These are phyloP conservation scores for Schizopygopsis pylzovi DNA, from an alignment of 2,797 vertebrate genomes.

Conservation along the genomic window DNA sequence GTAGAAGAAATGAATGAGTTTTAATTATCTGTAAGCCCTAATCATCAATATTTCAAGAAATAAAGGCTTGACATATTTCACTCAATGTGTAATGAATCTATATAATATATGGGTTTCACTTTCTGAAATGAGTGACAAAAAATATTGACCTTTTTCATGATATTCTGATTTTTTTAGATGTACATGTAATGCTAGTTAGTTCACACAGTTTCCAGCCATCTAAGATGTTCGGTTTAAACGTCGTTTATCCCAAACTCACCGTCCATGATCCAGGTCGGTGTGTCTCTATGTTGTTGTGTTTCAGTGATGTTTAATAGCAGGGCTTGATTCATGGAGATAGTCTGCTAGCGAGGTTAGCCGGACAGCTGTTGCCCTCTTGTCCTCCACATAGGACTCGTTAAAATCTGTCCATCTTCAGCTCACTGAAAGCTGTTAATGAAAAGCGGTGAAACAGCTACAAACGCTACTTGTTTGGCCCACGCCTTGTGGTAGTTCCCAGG, in stretches of 20 bases:
- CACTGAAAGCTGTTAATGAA: background rate
- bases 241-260: constrained; percentile 19
- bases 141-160: too few relatives aligned
- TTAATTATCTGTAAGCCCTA: too few relatives aligned
- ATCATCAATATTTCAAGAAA: too few relatives aligned
- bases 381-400: constrained; percentile 24
- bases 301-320: constrained; percentile 6
- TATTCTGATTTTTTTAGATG: too few relatives aligned
- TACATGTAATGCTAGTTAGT: background rate
- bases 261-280: constrained; percentile 15
- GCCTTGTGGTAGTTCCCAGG: background rate
- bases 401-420: constrained; percentile 4
- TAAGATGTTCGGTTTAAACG: background rate
- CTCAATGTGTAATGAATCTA: too few relatives aligned
- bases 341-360: constrained; percentile 39
- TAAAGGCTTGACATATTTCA: too few relatives aligned
- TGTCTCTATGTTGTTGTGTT: background rate
- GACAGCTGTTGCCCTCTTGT: constrained; percentile 25
- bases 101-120: too few relatives aligned
- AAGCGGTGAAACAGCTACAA: background rate
- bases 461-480: background rate
- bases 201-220: background rate
- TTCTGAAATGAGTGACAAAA: too few relatives aligned
- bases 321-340: constrained; percentile 28
- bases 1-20: too few relatives aligned